These are phyloP conservation scores for Donacobius atricapilla DNA, from an alignment of 2,113 vertebrate species.

Conservation along the genomic window DNA sequence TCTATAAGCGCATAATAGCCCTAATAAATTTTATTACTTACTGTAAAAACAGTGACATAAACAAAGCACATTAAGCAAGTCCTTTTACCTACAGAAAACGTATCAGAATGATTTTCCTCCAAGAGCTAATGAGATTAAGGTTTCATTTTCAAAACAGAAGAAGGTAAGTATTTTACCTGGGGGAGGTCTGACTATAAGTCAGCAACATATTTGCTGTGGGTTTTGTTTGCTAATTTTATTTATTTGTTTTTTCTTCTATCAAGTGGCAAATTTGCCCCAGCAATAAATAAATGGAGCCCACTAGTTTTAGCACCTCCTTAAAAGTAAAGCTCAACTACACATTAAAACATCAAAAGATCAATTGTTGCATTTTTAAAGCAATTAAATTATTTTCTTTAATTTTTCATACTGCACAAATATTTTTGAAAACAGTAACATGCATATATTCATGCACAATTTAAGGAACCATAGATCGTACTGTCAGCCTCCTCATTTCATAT, in stretches of 20 bases:
- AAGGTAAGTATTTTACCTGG: conserved; percentile 36
- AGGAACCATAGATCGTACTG: not conserved
- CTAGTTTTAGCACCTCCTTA: not conserved
- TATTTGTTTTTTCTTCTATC: not conserved
- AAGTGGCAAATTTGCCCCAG: conserved; percentile 29
- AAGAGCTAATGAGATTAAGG: conserved; percentile 48
- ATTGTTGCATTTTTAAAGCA: not conserved
- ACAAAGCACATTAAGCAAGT: conserved; percentile 21
- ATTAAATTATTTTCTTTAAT: not conserved
- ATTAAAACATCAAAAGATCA: not conserved
- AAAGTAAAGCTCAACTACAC: not conserved
- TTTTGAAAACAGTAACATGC: not conserved
- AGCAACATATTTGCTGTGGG: not conserved
- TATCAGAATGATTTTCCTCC: conserved; percentile 22
- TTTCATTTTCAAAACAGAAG: conserved; percentile 61
- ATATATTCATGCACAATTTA: not conserved
- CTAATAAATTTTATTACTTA: conserved; percentile 18
- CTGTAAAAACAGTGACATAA: conserved; percentile 35
- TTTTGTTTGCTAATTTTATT: not conserved
- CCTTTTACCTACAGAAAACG: conserved; percentile 20
- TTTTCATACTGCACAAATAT: not conserved
- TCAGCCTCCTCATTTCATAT: not conserved
- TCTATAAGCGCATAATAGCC: not conserved
- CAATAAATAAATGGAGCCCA: not conserved
- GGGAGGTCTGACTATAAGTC: not conserved